Conservation (phyloP, 2,888 invertebrate species). For the Lydus trimaculatus region DNA sequence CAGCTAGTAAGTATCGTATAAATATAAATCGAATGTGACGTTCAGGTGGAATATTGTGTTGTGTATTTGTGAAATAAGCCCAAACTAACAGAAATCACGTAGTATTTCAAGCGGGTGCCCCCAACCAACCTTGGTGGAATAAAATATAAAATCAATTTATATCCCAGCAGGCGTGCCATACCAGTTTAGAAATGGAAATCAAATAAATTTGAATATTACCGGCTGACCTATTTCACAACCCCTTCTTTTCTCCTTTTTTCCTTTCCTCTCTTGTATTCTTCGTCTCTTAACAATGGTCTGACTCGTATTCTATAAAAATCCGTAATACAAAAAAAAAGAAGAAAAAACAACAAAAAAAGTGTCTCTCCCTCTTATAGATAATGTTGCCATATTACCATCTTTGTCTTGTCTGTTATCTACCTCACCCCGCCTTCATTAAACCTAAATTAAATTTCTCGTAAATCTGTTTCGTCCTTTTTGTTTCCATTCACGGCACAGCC, state of each 20-base stretch:
- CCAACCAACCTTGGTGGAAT: slow-evolving; percentile 31
- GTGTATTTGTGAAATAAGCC: slow-evolving; percentile 20
- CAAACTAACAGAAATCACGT: slow-evolving; percentile 26
- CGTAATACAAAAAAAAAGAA: neutral
- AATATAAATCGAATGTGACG: slow-evolving; percentile 17
- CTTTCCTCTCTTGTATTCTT: slow-evolving; percentile 5
- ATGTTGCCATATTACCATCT: neutral
- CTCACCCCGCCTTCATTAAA: slow-evolving; percentile 29
- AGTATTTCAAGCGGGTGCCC: slow-evolving; percentile 10
- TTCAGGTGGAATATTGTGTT: slow-evolving; percentile 3
- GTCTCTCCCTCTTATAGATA: neutral
- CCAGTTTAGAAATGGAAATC: slow-evolving; percentile 47
- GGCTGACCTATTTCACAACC: slow-evolving; percentile 44
- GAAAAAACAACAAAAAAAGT: too few species aligned
- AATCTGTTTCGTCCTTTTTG: slow-evolving; percentile 29
- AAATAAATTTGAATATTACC: slow-evolving; percentile 49
- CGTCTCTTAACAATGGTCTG: neutral
- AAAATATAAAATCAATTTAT: slow-evolving; percentile 41
- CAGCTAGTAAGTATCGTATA: slow-evolving; percentile 18
- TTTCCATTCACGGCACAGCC: slow-evolving; percentile 3
- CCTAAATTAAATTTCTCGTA: slow-evolving; percentile 26
- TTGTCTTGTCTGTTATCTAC: slow-evolving; percentile 6
- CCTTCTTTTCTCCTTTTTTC: slow-evolving; percentile 18
- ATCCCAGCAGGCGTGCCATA: slow-evolving; percentile 35
- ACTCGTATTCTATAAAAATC: neutral